Base-by-base conservation (phyloP, 1,140 invertebrate species). In the Neodiprion fabricii region DNA sequence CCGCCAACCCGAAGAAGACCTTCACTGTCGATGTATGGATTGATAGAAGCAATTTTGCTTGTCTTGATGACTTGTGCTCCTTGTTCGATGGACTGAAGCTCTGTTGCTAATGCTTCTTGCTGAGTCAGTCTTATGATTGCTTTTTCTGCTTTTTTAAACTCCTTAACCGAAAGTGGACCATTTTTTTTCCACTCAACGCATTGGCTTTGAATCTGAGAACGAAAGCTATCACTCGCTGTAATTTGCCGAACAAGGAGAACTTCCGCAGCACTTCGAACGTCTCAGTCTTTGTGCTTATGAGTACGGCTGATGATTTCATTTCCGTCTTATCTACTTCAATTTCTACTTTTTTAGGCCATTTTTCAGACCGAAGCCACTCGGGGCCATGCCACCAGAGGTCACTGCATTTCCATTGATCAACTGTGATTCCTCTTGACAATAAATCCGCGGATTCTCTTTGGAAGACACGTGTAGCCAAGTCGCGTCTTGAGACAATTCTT, bases 371-470 rank as follows among this genome's bases (percentile, higher is more conserved):
- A n/a, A 72, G 49, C 70, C 70, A 72, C 8, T 49, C 7, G n/a
- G 70, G 70, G 9, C 70, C 70, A 14, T 48, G 47, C 70, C 70
- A 72, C 70, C 49, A 72, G 5, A 72, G 48, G 5, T 50, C 12
- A 48, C n/a, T 72, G 47, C 49, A 4, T 10, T 7, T 48, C 48
- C 7, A 50, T 9, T 7, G 9, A 11, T 72, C 70, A 5, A 50
- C 70, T 10, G 21, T 47, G 1, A 72, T 23, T 0, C 80, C 78
- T 74, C 80, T 67, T 0, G 76, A 78, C 8, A 77, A 72, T 8
- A 78, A 17, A 70, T 82, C 80, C 2, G 80, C 80, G 81, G 79
- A 66, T 82, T 83, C 4, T 75, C n/a, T 10, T 70, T 11, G 0
- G 76, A 72, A 12, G 67, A 17, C 3, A 82, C 78, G 69, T 82